Conservation (phyloP, 2,888 invertebrate genomes). For the Ophion ventricosus region DNA sequence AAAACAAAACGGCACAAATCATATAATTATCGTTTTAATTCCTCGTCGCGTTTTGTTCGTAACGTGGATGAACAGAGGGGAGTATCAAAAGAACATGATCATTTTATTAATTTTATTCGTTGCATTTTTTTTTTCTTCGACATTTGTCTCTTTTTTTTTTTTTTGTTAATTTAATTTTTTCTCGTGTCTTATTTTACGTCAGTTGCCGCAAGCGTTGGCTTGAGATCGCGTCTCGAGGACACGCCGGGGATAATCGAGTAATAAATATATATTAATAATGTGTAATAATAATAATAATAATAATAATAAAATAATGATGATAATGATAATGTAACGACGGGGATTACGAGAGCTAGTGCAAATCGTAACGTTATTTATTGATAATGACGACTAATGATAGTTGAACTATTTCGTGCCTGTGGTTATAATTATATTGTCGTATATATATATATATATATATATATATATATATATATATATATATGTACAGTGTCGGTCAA, state of each 20-base stretch:
- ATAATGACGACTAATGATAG: conserved; percentile 73
- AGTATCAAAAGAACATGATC: neutral
- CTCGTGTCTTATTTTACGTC: neutral
- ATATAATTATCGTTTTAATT: conserved; percentile 8
- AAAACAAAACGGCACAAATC: conserved; percentile 39
- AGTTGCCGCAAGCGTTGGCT: conserved; percentile 15
- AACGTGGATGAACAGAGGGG: neutral
- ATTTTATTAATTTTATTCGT: neutral
- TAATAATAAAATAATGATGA: conserved; percentile 18
- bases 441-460: neutral
- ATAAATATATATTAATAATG: conserved; percentile 28
- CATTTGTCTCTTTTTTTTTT: neutral
- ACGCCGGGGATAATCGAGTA: conserved; percentile 33
- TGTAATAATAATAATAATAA: conserved; percentile 5
- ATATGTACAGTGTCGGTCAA: no score
- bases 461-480: no score
- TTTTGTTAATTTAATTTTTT: no score
- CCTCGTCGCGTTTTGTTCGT: neutral
- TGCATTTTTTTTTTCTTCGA: conserved; percentile 2
- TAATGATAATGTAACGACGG: conserved; percentile 36
- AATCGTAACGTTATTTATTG: conserved; percentile 70
- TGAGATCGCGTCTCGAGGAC: conserved; percentile 1
- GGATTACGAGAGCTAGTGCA: conserved; percentile 68
- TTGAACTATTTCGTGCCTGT: conserved; percentile 77
- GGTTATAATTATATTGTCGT: conserved; percentile 69